These are phyloP conservation scores for Stigmatopora nigra DNA, from an alignment of 2,113 vertebrate species.

Conservation along the genomic window DNA sequence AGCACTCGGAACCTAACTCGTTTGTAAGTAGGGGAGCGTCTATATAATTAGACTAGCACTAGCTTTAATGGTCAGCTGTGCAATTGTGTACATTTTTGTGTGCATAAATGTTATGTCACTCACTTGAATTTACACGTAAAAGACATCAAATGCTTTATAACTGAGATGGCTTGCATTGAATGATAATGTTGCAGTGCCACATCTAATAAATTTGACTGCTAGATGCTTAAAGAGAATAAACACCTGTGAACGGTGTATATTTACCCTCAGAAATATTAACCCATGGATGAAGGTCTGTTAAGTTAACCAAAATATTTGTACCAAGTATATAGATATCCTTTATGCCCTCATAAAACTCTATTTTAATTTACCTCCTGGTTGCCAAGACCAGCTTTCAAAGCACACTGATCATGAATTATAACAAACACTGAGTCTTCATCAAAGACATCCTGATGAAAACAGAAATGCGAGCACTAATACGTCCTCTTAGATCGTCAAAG, in stretches of 20 bases:
- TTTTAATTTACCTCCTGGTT: constrained; percentile 13
- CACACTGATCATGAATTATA: constrained; percentile 24
- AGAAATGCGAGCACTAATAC: constrained; percentile 35
- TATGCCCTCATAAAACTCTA: background rate
- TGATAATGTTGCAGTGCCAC: too few relatives aligned
- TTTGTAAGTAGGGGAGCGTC: too few relatives aligned
- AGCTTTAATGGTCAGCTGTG: background rate
- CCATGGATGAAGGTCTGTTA: too few relatives aligned
- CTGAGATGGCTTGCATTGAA: too few relatives aligned
- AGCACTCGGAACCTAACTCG: too few relatives aligned
- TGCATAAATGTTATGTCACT: background rate
- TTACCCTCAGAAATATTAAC: too few relatives aligned
- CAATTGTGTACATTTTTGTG: background rate
- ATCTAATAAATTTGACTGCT: too few relatives aligned
- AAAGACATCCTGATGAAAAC: constrained; percentile 49
- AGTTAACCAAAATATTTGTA: too few relatives aligned
- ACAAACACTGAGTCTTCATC: constrained; percentile 42
- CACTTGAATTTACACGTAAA: background rate
- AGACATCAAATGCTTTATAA: background rate
- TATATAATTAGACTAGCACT: too few relatives aligned
- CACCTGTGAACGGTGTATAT: too few relatives aligned
- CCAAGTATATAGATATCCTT: too few relatives aligned
- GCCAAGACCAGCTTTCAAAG: constrained; percentile 27
- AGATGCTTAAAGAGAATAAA: too few relatives aligned
- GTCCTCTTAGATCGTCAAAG: constrained; percentile 48